Evolutionary conservation across 2,888 invertebrate genomes (phyloP).

Genomic region (Ptychoptera contaminata): DNA sequence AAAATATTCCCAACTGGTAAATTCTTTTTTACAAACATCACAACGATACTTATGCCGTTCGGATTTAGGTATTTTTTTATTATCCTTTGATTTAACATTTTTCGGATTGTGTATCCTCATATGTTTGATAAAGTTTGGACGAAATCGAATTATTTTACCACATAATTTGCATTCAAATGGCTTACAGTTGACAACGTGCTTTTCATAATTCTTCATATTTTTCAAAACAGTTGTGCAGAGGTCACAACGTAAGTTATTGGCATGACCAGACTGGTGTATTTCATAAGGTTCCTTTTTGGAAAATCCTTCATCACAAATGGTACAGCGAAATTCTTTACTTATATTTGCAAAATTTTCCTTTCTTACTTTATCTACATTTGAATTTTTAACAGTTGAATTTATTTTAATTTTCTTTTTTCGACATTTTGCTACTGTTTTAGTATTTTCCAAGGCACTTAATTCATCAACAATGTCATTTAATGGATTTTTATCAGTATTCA

Average conservation of each 20-base stretch:
- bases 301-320: not conserved
- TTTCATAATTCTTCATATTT: conserved; percentile 30
- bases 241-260: conserved; percentile 31
- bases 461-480: not conserved
- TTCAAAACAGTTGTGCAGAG: conserved; percentile 31
- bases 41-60: conserved; percentile 36
- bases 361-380: not conserved
- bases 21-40: conserved; percentile 37
- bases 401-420: too few species aligned
- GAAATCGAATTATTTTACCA: conserved; percentile 28
- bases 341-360: not conserved
- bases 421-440: not conserved
- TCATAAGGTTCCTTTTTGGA: conserved; percentile 23
- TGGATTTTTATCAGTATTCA: not conserved
- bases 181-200: conserved; percentile 29
- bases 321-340: not conserved
- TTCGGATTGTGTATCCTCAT: conserved; percentile 31
- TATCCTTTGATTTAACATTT: not conserved
- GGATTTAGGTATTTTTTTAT: conserved; percentile 12
- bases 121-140: conserved; percentile 31
- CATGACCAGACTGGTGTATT: conserved; percentile 29
- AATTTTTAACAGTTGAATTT: too few species aligned
- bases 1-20: conserved; percentile 37
- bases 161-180: conserved; percentile 31
- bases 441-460: not conserved